Conservation (phyloP, 1,140 invertebrate genomes). For the Drosophila nigrodunni region DNA sequence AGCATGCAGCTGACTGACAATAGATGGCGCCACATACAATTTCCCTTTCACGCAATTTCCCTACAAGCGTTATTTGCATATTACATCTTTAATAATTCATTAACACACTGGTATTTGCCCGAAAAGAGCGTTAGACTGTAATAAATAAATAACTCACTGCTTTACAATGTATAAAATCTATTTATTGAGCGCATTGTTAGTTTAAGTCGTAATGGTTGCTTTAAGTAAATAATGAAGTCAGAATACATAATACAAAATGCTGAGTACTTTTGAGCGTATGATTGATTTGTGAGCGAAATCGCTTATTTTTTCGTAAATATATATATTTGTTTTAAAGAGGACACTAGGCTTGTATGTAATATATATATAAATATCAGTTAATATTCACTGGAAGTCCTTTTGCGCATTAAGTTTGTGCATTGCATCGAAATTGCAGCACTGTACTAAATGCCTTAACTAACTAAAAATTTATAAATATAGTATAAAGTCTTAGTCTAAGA, state of each 20-base stretch:
- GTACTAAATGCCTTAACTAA: conserved; percentile 25
- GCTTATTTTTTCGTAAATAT: not conserved
- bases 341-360: conserved; percentile 23
- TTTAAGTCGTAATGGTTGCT: conserved; percentile 69
- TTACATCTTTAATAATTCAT: too few species aligned
- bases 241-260: conserved; percentile 58
- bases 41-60: not conserved
- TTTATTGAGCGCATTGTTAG: conserved; percentile 68
- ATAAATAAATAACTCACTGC: too few species aligned
- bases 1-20: not conserved
- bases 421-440: conserved; percentile 34
- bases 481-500: conserved; percentile 24
- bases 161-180: conserved; percentile 41
- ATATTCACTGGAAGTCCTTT: conserved; percentile 78
- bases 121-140: too few species aligned
- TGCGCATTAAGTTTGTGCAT: conserved; percentile 64
- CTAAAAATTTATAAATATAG: conserved; percentile 14
- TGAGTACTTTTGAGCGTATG: conserved; percentile 46
- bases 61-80: too few species aligned
- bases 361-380: conserved; percentile 71
- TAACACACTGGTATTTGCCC: too few species aligned
- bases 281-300: conserved; percentile 15
- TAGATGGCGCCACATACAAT: not conserved
- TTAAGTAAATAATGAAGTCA: conserved; percentile 68
- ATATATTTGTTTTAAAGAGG: not conserved